Percentiles rank a stretch among this genome's conserved stretches.
Conservation (phyloP, 2,113 vertebrate species). For the Psammodynastes pulverulentus region DNA sequence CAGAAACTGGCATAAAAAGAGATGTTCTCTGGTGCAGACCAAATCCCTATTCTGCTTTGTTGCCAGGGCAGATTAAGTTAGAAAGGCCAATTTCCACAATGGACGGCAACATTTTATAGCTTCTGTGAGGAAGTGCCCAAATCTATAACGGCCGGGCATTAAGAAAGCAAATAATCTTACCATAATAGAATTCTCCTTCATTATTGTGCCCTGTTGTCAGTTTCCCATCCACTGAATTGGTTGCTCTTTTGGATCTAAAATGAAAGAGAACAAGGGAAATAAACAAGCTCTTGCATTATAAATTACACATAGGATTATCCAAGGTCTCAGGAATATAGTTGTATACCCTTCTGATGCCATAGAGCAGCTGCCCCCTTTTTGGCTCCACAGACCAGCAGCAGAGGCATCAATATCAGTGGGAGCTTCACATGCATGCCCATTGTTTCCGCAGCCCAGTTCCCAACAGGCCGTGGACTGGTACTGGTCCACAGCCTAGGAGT, state of each 20-base stretch:
- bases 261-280: conserved; percentile 28
- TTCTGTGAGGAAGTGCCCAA: neutral
- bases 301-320: neutral
- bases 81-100: neutral
- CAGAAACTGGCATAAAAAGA: neutral
- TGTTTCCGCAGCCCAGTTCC: neutral
- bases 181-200: conserved; percentile 64
- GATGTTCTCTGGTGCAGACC: neutral
- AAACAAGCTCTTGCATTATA: neutral
- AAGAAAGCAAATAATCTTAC: conserved; percentile 37
- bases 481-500: neutral
- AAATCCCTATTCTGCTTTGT: neutral
- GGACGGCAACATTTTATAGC: neutral
- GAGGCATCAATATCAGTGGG: neutral
- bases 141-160: neutral
- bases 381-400: neutral
- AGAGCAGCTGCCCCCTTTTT: neutral
- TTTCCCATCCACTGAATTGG: conserved; percentile 65
- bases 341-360: neutral
- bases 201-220: conserved; percentile 47
- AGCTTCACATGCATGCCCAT: neutral
- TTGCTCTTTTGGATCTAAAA: conserved; percentile 61
- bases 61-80: neutral
- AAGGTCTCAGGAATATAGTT: neutral
- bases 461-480: neutral